Conservation (phyloP, 2,113 vertebrate genomes). For the Hiodon tergisus region DNA sequence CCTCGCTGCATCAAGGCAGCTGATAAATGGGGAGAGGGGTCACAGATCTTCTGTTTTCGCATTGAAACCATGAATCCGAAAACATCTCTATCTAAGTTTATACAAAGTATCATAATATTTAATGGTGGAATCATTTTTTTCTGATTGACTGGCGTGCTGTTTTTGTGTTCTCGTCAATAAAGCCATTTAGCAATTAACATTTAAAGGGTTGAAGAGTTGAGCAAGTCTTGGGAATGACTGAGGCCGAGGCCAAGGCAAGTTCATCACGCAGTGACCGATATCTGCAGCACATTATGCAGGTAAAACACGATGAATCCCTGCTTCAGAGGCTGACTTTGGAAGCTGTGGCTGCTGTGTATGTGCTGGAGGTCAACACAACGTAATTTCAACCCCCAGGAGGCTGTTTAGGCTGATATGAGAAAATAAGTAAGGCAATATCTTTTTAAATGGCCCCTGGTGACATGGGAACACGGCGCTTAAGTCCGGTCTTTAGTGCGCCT, state of each 20-base stretch:
- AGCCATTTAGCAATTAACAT: no score
- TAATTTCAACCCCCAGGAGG: neutral
- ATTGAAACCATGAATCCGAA: conserved; percentile 4
- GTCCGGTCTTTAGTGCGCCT: neutral
- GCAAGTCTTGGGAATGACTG: no score
- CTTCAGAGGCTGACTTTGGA: no score
- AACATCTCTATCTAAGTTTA: neutral
- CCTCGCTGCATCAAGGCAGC: neutral
- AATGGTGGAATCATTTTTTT: no score
- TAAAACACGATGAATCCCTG: no score
- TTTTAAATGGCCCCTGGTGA: neutral
- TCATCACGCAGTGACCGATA: no score
- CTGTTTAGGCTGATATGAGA: neutral
- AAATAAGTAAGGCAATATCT: neutral
- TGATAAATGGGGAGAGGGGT: conserved; percentile 8
- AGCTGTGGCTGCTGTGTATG: no score
- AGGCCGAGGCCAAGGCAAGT: no score
- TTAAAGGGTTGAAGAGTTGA: no score
- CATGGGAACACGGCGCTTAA: neutral
- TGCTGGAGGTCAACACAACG: neutral
- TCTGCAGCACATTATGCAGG: no score
- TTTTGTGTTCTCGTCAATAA: no score
- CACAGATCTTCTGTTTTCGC: neutral
- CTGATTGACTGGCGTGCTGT: no score
- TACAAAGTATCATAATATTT: conserved; percentile 5